Conservation (phyloP, 2,888 invertebrate genomes). For the Drosophila rellima region DNA sequence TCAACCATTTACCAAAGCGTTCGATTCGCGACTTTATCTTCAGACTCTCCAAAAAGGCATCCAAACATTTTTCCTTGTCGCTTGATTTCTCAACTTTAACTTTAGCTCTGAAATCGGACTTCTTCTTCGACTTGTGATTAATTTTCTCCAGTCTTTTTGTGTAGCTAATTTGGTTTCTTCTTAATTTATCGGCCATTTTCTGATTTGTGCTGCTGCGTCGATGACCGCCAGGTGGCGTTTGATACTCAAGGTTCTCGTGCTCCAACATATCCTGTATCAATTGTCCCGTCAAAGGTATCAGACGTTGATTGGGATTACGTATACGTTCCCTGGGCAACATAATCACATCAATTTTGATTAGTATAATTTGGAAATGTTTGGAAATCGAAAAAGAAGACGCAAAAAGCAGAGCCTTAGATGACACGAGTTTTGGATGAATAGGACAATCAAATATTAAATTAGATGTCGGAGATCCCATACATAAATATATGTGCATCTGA, state of each 20-base stretch:
- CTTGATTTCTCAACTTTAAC: background rate
- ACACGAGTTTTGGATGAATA: background rate
- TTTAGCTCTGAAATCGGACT: background rate
- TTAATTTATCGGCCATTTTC: background rate
- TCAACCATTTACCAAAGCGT: slow-evolving; percentile 1
- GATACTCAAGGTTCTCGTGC: slow-evolving; percentile 24
- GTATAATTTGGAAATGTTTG: background rate
- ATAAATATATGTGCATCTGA: no score
- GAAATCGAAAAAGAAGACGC: background rate
- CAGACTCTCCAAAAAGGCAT: background rate
- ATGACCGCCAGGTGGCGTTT: slow-evolving; percentile 31
- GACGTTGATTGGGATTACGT: slow-evolving; percentile 10
- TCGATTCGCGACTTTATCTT: background rate
- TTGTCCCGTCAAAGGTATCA: slow-evolving; percentile 37
- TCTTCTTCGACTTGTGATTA: background rate
- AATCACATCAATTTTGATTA: slow-evolving; percentile 7
- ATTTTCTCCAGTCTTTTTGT: background rate
- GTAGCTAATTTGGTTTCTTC: background rate
- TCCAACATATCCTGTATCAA: slow-evolving; percentile 37
- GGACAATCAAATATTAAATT: background rate
- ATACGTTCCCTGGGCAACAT: slow-evolving; percentile 30
- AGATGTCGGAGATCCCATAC: no score
- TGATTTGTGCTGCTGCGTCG: no score
- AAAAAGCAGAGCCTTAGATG: background rate
- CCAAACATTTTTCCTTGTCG: no score